Conservation (phyloP, 2,113 vertebrate species). For the Xenopus borealis region DNA sequence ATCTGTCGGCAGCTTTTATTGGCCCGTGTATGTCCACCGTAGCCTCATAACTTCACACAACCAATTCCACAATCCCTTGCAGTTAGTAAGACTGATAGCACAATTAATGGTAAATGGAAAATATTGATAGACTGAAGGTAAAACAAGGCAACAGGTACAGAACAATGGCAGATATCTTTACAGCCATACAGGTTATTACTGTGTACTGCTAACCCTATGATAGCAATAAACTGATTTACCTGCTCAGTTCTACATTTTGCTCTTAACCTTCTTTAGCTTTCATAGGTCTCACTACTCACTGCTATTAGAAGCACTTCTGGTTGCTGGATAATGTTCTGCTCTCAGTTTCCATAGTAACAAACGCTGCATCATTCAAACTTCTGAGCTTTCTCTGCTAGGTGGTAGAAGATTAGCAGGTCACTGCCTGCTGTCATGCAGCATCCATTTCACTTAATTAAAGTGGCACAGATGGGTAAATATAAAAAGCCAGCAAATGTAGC, state of each 20-base stretch:
- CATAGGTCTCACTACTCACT: constrained; percentile 12
- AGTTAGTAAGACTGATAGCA: no score
- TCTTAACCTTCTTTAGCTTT: constrained; percentile 1
- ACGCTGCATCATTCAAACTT: constrained; percentile 36
- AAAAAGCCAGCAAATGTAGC: background rate
- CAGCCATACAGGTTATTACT: no score
- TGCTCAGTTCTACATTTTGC: background rate
- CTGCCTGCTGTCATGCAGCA: constrained; percentile 34
- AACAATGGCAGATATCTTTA: no score
- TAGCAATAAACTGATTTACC: background rate
- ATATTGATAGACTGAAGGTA: no score
- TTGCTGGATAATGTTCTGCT: constrained; percentile 28
- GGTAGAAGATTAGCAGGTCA: constrained; percentile 32
- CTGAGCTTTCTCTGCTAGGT: constrained; percentile 22
- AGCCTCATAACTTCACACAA: no score
- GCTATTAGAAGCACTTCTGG: constrained; percentile 20
- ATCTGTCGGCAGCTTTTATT: no score
- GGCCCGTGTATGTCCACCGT: no score
- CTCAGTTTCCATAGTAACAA: constrained; percentile 40
- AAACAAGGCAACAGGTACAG: no score
- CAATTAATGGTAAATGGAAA: no score
- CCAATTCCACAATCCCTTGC: no score
- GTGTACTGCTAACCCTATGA: no score
- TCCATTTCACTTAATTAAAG: constrained; percentile 41
- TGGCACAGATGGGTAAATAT: constrained; percentile 40